Base-by-base conservation (phyloP, 1,140 invertebrate species). In the Sarcophaga peregrina region DNA sequence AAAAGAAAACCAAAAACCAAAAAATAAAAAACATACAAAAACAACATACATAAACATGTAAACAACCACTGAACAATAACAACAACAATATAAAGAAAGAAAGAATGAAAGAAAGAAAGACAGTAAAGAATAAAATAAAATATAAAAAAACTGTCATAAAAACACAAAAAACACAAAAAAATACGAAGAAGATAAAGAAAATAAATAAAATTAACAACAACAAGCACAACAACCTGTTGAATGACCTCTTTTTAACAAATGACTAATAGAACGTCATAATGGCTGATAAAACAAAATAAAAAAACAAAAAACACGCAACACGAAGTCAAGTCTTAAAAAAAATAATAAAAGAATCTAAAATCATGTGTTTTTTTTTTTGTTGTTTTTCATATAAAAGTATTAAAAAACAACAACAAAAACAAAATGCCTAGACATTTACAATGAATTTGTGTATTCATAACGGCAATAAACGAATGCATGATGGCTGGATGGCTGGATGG, bases 161-260 rank as follows among this genome's bases (percentile, higher is more conserved):
- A 58, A 37, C n/a, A n/a, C n/a, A n/a, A n/a, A n/a, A n/a, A n/a
- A n/a, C n/a, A 4, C 25, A 37, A 1, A 37, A 37, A 37, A 37
- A 37, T 2, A 37, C 4, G 25, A 37, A 37, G 25, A 37, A 37
- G 4, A 37, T 8, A 20, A 78, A 52, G 47, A 20, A 78, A 50
- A 78, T 78, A 78, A 78, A 78, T 78, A 78, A 78, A 20, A 78
- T 50, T 50, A 78, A 78, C 20, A 78, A 50, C 75, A 45, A 50
- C 75, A 72, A 72, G 25, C 62, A 72, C 20, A 25, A 72, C 37
- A 78, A 78, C 75, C 75, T 78, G 75, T 78, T 78, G 75, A 78
- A 78, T 78, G 75, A 50, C 46, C 75, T 37, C 25, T 78, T 78
- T 47, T 47, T n/a, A 78, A 78, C 47, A 50, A 52, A 78, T 37